A percentile compares a stretch with the other conserved stretches of the same genome.
These are phyloP conservation scores for Pedionomus torquatus DNA, from an alignment of 2,113 vertebrate genomes.

Conservation along the genomic window DNA sequence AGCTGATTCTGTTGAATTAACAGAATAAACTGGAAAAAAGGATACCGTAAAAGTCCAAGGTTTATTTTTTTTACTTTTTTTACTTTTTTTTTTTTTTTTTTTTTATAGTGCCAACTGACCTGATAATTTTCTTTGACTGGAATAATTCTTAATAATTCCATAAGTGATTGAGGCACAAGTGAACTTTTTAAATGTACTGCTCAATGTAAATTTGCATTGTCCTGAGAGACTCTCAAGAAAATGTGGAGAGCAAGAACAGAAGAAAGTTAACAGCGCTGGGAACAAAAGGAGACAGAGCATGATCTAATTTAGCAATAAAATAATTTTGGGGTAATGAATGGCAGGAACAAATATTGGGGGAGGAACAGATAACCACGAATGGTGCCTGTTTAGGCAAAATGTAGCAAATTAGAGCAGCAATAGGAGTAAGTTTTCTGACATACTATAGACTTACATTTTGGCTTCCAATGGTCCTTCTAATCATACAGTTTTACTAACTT, in stretches of 20 bases:
- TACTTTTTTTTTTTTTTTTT: neutral
- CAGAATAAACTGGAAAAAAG: neutral
- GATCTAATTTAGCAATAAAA: neutral
- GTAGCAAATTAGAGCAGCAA: neutral
- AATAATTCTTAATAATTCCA: neutral
- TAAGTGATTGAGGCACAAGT: neutral
- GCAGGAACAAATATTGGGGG: neutral
- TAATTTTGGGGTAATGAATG: neutral
- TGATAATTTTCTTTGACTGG: neutral
- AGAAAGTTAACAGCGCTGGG: neutral
- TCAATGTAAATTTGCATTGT: neutral
- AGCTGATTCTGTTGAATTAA: neutral
- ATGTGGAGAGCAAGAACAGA: neutral
- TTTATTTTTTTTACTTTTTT: neutral
- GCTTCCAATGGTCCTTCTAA: neutral
- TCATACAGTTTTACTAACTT: neutral
- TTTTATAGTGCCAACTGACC: neutral
- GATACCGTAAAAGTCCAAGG: neutral
- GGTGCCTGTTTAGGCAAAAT: neutral
- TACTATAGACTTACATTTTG: neutral
- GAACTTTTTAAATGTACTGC: neutral
- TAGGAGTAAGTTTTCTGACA: neutral
- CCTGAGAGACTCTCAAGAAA: neutral
- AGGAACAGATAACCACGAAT: neutral
- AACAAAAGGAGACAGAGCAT: neutral